phyloP scores from a whole-genome alignment of 2,888 invertebrate genomes.

The Acleris laterana region DNA sequence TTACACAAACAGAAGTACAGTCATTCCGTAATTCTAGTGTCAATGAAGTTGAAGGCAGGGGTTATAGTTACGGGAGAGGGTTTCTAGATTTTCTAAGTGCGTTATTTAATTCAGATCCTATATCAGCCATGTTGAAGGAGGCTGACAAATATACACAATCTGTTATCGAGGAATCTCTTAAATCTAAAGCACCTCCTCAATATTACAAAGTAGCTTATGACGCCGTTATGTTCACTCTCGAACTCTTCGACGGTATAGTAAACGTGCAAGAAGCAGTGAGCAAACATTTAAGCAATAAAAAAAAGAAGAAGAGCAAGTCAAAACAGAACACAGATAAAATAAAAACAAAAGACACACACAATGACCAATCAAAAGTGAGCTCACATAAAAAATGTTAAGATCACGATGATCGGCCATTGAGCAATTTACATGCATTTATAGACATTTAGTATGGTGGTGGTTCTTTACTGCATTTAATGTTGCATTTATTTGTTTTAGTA shows the following conservation, averaged over 20 bases:
- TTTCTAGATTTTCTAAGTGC: slow-evolving; percentile 52
- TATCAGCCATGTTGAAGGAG: slow-evolving; percentile 49
- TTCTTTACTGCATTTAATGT: slow-evolving; percentile 42
- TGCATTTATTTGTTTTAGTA: slow-evolving; percentile 37
- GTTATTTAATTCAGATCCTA: slow-evolving; percentile 54
- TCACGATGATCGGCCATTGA: slow-evolving; percentile 11
- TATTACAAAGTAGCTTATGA: slow-evolving; percentile 67
- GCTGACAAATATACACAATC: slow-evolving; percentile 57
- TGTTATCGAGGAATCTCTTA: slow-evolving; percentile 53
- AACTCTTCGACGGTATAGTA: slow-evolving; percentile 65
- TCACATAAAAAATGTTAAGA: not conserved
- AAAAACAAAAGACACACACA: slow-evolving; percentile 5
- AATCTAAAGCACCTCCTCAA: slow-evolving; percentile 58
- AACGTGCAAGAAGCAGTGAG: slow-evolving; percentile 57
- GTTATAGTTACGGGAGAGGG: slow-evolving; percentile 44
- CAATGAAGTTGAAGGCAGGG: slow-evolving; percentile 16
- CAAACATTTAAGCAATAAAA: slow-evolving; percentile 46
- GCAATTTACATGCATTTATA: slow-evolving; percentile 27
- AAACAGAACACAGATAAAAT: slow-evolving; percentile 36
- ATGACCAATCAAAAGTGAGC: slow-evolving; percentile 40
- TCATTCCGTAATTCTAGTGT: slow-evolving; percentile 30
- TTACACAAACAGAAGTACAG: not conserved
- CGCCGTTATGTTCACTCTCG: slow-evolving; percentile 62
- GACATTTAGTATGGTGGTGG: slow-evolving; percentile 41
- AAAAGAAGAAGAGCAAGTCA: slow-evolving; percentile 29